Evolutionary conservation across 2,888 invertebrate species (phyloP), one percentile per base, ranked within the genome.

Genomic region (Hypolimnas misippus): DNA sequence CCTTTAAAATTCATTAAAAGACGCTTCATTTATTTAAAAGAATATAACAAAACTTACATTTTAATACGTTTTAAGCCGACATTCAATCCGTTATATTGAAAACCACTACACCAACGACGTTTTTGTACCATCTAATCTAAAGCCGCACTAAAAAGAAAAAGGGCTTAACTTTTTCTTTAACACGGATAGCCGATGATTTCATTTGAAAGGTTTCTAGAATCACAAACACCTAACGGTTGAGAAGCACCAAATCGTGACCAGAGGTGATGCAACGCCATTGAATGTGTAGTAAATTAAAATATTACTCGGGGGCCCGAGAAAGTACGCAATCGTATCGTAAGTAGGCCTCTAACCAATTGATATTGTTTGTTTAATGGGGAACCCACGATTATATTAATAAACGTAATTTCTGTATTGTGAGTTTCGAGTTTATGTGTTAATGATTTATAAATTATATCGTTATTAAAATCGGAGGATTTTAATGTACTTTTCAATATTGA

Each of bases 171-270:
- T 52, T 62, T 62, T 62, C 46, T 55, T 40, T 17, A 38, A 52
- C 46, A 52, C 33, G 38, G 17, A 40, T 31, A 17, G 31, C 16
- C 19, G 29, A 33, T 60, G 56, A 56, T 59, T 57, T 54, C 33
- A 57, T 54, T 60, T 51, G 35, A 54, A 55, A 57, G 51, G 59
- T 62, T 63, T 62, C 40, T 61, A 42, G 65, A 68, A 57, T 69
- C 58, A 58, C 61, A 65, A 67, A 54, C 50, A 57, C 56, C 17
- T 70, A 65, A 70, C 68, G 69, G 70, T 62, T 31, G 38, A 60
- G 58, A 57, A 35, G 56, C 42, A 17, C 53, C 52, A 35, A 52
- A 31, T 70, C 70, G 70, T 70, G 70, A 69, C 69, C 57, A 5
- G 4, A 29, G 51, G 52, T 66, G 68, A 66, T 40, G 66, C 62